A percentile compares a stretch with the other conserved stretches of the same genome.
phyloP scores from a whole-genome alignment of 2,113 vertebrate species.

The Platichthys flesus region DNA sequence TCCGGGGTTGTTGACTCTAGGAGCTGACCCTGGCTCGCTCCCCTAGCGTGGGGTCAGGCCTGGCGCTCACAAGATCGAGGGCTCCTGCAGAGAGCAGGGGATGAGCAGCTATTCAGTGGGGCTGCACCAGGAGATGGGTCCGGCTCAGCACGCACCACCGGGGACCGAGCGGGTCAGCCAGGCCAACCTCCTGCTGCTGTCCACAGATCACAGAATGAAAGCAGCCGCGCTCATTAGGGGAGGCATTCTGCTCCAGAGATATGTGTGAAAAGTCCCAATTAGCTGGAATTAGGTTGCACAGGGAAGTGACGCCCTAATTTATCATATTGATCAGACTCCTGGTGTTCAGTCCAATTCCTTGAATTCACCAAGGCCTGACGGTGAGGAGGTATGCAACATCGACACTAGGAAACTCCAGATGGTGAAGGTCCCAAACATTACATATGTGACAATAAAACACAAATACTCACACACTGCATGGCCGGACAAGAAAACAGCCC shows the following conservation, averaged over 20 bases:
- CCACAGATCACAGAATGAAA: slow-evolving; percentile 60
- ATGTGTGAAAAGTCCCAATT: slow-evolving; percentile 80
- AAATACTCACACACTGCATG: not conserved
- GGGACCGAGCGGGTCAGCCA: slow-evolving; percentile 63
- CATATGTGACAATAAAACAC: slow-evolving; percentile 2
- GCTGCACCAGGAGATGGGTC: slow-evolving; percentile 52
- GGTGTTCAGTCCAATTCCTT: slow-evolving; percentile 43
- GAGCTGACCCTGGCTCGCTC: slow-evolving; percentile 58
- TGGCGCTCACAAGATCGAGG: slow-evolving; percentile 42
- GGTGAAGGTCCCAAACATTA: slow-evolving; percentile 8
- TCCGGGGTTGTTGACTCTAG: slow-evolving; percentile 65
- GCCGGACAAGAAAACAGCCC: not conserved
- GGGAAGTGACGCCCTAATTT: slow-evolving; percentile 43
- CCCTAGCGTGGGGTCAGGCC: slow-evolving; percentile 65
- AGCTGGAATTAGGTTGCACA: slow-evolving; percentile 74
- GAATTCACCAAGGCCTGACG: slow-evolving; percentile 40
- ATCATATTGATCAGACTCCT: slow-evolving; percentile 70
- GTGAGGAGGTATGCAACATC: slow-evolving; percentile 16
- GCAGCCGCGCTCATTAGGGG: slow-evolving; percentile 66
- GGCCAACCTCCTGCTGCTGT: slow-evolving; percentile 70
- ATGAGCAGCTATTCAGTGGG: slow-evolving; percentile 67
- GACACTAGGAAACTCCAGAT: slow-evolving; percentile 36
- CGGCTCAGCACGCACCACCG: slow-evolving; percentile 62
- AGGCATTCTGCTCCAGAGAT: slow-evolving; percentile 57
- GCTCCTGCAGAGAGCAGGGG: slow-evolving; percentile 71